phyloP scores from a whole-genome alignment of 64 coral and sea anemone genomes.

The Dendronephthya gigantea region DNA sequence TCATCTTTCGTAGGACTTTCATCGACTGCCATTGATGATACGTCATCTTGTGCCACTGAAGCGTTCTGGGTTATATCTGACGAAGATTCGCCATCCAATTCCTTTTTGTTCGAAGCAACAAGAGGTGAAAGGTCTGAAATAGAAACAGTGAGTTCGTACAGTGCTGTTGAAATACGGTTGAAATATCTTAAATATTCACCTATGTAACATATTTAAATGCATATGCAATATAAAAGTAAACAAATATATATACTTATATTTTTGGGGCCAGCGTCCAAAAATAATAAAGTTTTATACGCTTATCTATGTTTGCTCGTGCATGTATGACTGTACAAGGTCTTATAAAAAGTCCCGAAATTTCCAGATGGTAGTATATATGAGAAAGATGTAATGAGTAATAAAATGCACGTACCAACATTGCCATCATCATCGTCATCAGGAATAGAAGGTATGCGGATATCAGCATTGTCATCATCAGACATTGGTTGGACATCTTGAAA shows the following conservation, averaged over 20 bases:
- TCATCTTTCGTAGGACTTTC: neutral
- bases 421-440: neutral
- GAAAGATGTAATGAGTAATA: neutral
- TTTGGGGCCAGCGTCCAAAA: too few relatives aligned
- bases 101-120: neutral
- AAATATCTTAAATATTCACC: neutral
- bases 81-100: neutral
- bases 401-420: neutral
- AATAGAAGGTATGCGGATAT: neutral
- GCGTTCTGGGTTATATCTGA: neutral
- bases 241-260: too few relatives aligned
- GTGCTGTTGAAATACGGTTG: too few relatives aligned
- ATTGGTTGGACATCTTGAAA: neutral
- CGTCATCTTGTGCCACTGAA: neutral
- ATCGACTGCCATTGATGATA: neutral
- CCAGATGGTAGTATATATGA: too few relatives aligned
- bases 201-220: neutral
- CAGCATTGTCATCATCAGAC: neutral
- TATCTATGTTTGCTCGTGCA: too few relatives aligned
- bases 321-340: too few relatives aligned
- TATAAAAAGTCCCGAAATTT: too few relatives aligned
- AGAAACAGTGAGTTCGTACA: neutral
- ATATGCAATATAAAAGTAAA: too few relatives aligned
- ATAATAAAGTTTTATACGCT: too few relatives aligned
- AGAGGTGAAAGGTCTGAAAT: neutral